A percentile compares a stretch with the other conserved stretches of the same genome.
These are phyloP conservation scores for Cyclophora albipunctata DNA, from an alignment of 2,888 invertebrate genomes.

Conservation along the genomic window DNA sequence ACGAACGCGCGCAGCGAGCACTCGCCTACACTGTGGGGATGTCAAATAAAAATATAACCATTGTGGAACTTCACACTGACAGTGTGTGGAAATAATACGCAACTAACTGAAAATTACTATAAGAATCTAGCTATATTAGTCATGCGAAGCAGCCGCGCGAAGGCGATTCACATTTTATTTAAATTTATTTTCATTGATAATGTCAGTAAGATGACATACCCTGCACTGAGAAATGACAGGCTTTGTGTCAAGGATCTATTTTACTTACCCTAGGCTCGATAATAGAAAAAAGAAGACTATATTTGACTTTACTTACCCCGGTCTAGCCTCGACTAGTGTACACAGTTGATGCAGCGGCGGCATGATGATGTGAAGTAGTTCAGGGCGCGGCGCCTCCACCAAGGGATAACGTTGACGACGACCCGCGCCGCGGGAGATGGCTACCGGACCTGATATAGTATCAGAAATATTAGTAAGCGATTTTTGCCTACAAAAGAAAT, in stretches of 20 bases:
- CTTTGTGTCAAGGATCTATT: no score
- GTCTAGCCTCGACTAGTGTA: conserved; percentile 84
- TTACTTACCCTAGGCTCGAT: not conserved
- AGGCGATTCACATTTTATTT: no score
- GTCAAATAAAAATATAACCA: no score
- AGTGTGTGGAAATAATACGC: no score
- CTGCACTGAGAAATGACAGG: no score
- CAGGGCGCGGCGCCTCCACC: conserved; percentile 82
- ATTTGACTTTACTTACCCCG: conserved; percentile 56
- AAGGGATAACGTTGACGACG: conserved; percentile 42
- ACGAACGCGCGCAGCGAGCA: conserved; percentile 90
- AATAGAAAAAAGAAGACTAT: not conserved
- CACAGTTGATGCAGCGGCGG: conserved; percentile 89
- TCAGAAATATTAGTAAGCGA: no score
- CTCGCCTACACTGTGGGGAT: conserved; percentile 43
- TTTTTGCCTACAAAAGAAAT: no score
- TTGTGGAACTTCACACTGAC: no score
- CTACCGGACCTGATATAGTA: not conserved
- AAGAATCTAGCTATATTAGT: not conserved
- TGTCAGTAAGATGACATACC: no score
- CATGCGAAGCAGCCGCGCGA: no score
- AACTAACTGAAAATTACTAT: no score
- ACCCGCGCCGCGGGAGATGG: conserved; percentile 14
- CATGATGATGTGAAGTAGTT: conserved; percentile 85
- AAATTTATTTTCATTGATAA: no score